Evolutionary conservation across 2,113 vertebrate species (phyloP).

Genomic region (Cryptomyrus ogoouensis): DNA sequence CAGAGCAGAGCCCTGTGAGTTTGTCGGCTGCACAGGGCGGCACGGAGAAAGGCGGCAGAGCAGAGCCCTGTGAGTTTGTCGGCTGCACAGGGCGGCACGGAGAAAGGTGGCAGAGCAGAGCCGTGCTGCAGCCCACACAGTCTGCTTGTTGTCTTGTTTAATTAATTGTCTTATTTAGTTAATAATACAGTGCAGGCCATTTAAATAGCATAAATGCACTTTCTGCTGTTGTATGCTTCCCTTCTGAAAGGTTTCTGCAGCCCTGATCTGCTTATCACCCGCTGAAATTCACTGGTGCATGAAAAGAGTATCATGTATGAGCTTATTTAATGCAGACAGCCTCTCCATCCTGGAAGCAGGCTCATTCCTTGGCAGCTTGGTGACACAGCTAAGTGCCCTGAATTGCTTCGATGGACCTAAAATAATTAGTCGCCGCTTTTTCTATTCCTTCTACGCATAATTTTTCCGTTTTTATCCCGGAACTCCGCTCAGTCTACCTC

Average conservation of each 20-base stretch:
- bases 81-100: background rate
- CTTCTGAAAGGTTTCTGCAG: background rate
- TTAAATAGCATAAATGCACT: background rate
- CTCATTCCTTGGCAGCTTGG: background rate
- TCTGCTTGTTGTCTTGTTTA: background rate
- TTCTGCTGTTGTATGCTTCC: background rate
- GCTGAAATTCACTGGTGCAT: background rate
- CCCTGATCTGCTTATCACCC: background rate
- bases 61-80: background rate
- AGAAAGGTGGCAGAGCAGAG: background rate
- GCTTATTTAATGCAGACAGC: background rate
- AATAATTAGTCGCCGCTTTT: background rate
- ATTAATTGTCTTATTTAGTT: background rate
- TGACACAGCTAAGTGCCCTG: background rate
- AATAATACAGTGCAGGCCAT: background rate
- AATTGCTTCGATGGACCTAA: background rate
- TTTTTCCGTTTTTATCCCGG: background rate
- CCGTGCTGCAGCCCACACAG: background rate
- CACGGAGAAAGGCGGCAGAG: no score
- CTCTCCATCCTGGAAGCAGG: background rate
- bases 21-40: background rate
- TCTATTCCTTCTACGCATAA: background rate
- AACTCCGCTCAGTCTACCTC: background rate
- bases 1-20: background rate
- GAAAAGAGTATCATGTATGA: background rate